These are phyloP conservation scores for Pachycephala philippinensis DNA, from an alignment of 2,113 vertebrate species.

Conservation along the genomic window DNA sequence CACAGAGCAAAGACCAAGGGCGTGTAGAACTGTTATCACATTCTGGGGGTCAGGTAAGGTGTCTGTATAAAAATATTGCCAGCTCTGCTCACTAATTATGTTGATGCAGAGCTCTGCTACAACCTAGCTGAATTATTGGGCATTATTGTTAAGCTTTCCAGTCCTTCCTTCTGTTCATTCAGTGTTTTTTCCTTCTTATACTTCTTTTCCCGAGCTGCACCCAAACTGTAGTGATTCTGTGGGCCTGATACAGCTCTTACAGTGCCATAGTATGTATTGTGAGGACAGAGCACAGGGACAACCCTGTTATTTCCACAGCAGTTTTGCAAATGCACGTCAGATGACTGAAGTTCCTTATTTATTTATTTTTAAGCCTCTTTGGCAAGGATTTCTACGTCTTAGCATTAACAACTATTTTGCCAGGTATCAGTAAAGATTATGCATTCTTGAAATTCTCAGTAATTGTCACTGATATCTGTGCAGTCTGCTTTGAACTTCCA, in stretches of 20 bases:
- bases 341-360: slow-evolving; percentile 12
- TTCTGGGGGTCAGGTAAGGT: not conserved
- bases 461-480: not conserved
- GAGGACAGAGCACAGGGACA: not conserved
- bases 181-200: not conserved
- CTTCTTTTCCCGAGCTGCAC: not conserved
- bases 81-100: not conserved
- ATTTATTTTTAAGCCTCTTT: slow-evolving; percentile 53
- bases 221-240: not conserved
- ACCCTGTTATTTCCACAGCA: not conserved
- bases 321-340: slow-evolving; percentile 22
- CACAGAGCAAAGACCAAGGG: not conserved
- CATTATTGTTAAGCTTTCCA: not conserved
- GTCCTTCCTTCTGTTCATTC: not conserved
- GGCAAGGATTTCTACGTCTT: slow-evolving; percentile 25
- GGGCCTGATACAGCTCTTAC: not conserved
- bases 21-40: not conserved
- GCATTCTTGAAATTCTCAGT: slow-evolving; percentile 26
- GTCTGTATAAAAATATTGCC: not conserved
- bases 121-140: not conserved
- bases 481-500: not conserved
- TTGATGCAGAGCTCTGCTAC: not conserved
- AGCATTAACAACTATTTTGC: not conserved
- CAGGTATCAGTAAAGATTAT: slow-evolving; percentile 30
- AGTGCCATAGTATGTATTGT: not conserved